phyloP scores from a whole-genome alignment of 2,797 vertebrate genomes.

The Bucorvus abyssinicus region DNA sequence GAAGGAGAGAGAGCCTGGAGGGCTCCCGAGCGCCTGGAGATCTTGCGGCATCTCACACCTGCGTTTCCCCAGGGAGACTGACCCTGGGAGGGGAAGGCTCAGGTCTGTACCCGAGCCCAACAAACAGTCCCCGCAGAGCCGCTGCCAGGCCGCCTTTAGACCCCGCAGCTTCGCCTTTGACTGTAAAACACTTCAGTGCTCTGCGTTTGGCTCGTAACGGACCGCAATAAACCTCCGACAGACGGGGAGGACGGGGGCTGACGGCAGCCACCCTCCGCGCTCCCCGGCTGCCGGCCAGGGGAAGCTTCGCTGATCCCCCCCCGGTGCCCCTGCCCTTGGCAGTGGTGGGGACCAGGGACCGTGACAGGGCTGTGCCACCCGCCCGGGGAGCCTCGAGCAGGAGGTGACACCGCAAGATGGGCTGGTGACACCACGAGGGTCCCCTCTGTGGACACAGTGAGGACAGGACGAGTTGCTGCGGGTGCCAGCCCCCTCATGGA shows the following conservation, averaged over 20 bases:
- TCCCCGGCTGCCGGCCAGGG: neutral
- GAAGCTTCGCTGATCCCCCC: neutral
- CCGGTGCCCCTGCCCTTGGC: neutral
- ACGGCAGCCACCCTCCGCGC: accelerated
- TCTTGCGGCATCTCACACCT: neutral
- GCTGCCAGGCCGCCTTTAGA: neutral
- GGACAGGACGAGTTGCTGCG: accelerated
- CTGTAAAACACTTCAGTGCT: accelerated
- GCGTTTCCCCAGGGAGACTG: neutral
- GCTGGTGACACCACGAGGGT: neutral
- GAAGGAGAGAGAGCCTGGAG: neutral
- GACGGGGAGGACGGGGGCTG: accelerated
- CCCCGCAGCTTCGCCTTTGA: accelerated
- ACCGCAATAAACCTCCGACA: accelerated
- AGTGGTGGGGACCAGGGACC: neutral
- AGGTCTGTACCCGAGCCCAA: accelerated
- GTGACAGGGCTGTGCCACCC: neutral
- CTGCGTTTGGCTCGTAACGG: accelerated
- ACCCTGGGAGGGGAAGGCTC: neutral
- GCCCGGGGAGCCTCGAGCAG: neutral
- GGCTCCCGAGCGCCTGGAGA: neutral
- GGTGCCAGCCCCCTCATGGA: neutral
- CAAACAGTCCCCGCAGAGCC: accelerated
- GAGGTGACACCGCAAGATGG: accelerated
- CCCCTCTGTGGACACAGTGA: accelerated